A percentile compares a stretch with the other conserved stretches of the same genome.
phyloP scores from a whole-genome alignment of 2,888 invertebrate genomes.

The Euplexia lucipara region DNA sequence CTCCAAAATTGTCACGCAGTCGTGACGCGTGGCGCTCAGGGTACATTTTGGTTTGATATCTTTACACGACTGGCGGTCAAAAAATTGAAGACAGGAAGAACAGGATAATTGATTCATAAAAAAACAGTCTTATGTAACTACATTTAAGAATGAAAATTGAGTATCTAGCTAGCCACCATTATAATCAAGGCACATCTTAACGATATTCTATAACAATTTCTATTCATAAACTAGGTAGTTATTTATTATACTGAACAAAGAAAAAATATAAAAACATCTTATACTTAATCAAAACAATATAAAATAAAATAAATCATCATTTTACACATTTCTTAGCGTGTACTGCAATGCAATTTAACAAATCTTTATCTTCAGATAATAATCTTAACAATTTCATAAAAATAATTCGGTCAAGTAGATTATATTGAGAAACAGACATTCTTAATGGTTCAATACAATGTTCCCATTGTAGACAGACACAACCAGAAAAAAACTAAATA shows the following conservation, averaged over 20 bases:
- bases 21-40: too few relatives aligned
- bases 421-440: slow-evolving; percentile 18
- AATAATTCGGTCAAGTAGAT: slow-evolving; percentile 23
- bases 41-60: too few relatives aligned
- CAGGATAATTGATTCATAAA: slow-evolving; percentile 24
- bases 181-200: slow-evolving; percentile 73
- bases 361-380: slow-evolving; percentile 31
- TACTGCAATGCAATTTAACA: slow-evolving; percentile 15
- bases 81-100: slow-evolving; percentile 39
- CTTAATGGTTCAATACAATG: not conserved
- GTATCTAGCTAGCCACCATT: slow-evolving; percentile 64
- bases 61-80: too few relatives aligned
- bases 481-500: slow-evolving; percentile 17
- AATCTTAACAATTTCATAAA: slow-evolving; percentile 31
- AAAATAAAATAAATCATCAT: not conserved
- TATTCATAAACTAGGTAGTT: slow-evolving; percentile 5
- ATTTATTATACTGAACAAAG: slow-evolving; percentile 2
- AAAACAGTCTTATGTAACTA: slow-evolving; percentile 54
- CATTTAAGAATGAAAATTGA: slow-evolving; percentile 48
- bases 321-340: not conserved
- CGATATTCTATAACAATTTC: slow-evolving; percentile 34
- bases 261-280: not conserved
- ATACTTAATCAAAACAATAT: not conserved
- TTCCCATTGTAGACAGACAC: too few relatives aligned
- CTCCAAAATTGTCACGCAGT: too few relatives aligned